These are phyloP conservation scores for Poecilia velifera DNA, from an alignment of 2,797 vertebrate species.

Conservation along the genomic window DNA sequence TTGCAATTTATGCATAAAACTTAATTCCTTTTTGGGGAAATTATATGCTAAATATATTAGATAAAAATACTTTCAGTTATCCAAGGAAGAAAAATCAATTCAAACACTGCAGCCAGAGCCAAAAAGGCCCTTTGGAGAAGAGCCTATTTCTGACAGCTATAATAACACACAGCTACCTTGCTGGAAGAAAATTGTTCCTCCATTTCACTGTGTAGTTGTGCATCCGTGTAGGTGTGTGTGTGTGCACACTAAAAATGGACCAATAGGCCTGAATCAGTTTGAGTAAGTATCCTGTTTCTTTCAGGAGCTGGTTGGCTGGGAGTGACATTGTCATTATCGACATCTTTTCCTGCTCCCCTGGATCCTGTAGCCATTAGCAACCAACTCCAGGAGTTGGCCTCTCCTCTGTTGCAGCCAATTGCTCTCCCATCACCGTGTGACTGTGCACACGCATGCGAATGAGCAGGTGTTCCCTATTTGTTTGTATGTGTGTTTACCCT, in stretches of 20 bases:
- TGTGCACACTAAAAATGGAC: conserved; percentile 35
- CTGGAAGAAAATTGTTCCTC: conserved; percentile 67
- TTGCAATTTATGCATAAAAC: conserved; percentile 18
- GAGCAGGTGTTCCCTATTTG: conserved; percentile 71
- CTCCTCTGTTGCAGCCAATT: conserved; percentile 73
- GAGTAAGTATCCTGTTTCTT: conserved; percentile 57
- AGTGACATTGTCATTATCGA: conserved; percentile 80
- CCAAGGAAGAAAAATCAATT: conserved; percentile 32
- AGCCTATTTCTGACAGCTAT: conserved; percentile 59
- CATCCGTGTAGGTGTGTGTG: conserved; percentile 14
- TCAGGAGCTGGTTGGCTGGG: conserved; percentile 63
- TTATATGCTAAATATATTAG: neutral
- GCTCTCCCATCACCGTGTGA: conserved; percentile 68
- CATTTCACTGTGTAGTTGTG: conserved; percentile 46
- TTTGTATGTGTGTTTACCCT: conserved; percentile 17
- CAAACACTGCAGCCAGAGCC: conserved; percentile 28
- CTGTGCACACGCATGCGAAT: conserved; percentile 76
- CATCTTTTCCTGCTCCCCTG: conserved; percentile 69
- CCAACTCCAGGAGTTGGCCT: conserved; percentile 69
- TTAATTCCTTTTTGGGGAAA: neutral
- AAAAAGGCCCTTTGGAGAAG: conserved; percentile 33
- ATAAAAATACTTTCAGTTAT: neutral
- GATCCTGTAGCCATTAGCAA: conserved; percentile 82
- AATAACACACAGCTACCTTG: conserved; percentile 62
- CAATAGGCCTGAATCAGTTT: conserved; percentile 39